phyloP scores from a whole-genome alignment of 2,113 vertebrate species.

The Carettochelys insculpta region DNA sequence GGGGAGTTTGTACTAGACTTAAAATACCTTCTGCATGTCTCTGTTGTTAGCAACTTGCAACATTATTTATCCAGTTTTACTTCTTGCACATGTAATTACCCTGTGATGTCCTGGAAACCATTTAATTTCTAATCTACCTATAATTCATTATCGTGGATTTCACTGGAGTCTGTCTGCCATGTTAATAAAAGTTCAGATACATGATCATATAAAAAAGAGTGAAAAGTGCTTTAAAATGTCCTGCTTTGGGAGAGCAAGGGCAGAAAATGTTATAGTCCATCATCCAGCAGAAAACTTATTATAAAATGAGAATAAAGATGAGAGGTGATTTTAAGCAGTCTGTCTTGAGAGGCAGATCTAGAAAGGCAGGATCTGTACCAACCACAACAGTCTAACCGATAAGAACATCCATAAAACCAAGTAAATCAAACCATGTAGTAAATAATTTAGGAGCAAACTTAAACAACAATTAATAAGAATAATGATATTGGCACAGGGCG shows the following conservation, averaged over 20 bases:
- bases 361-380: slow-evolving; percentile 30
- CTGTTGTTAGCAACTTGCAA: background rate
- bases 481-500: slow-evolving; percentile 53
- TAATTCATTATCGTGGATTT: background rate
- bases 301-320: background rate
- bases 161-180: background rate
- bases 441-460: no score
- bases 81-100: background rate
- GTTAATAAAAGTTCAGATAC: background rate
- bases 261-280: background rate
- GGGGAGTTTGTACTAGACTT: background rate
- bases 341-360: background rate
- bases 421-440: no score
- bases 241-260: background rate
- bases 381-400: slow-evolving; percentile 24
- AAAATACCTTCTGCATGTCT: background rate
- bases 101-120: background rate
- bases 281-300: background rate
- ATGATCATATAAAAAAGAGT: background rate
- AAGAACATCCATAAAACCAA: slow-evolving; percentile 30
- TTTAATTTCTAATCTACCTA: background rate
- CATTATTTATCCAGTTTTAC: background rate
- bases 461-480: slow-evolving; percentile 43
- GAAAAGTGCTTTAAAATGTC: slow-evolving; percentile 7
- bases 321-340: slow-evolving; percentile 30